Evolutionary conservation across 1,140 invertebrate genomes (phyloP), one percentile per base, ranked within the genome.

Genomic region (Lasioglossum baleicum): DNA sequence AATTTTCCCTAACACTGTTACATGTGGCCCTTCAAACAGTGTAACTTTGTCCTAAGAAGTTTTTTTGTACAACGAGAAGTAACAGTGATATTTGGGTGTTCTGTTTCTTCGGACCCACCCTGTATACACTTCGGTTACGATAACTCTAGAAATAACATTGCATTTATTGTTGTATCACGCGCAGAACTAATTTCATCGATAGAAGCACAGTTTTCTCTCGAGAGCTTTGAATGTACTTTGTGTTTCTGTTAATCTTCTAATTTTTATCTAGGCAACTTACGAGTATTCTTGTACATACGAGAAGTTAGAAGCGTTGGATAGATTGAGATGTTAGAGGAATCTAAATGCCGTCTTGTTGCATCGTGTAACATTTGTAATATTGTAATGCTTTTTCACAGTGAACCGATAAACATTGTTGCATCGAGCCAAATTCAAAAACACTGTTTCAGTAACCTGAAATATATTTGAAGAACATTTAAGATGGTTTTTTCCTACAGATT

Each of bases 341-440:
- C 79, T 69, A 80, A 77, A 61, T 84, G 80, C 48, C 79, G 77
- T 84, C 17, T 64, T 76, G 63, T 81, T 81, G 58, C 81, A 85
- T 73, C 80, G 83, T 84, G 83, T 85, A 85, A 85, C 61, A 40
- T 40, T 67, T 85, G 67, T 84, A 84, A 82, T 83, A 83, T 86
- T 78, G 86, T 89, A 90, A 89, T 90, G 89, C 89, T 90, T 90
- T 89, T 90, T 90, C 89, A 90, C 89, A 90, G 89, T 88, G 82
- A 85, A 84, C 80, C 26, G 26, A 26, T 26, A 26, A 26, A 26
- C 26, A 26, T 26, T 26, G 26, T 80, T 82, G 74, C 74, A 84
- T 71, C 79, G 80, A 42, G 72, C 78, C 64, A 2, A 42, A 44
- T 13, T 31, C 20, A 56, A 20, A 4, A 20, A 4, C 26, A 3